Conservation (phyloP, 2,888 invertebrate genomes). For the Atrina japonica region DNA sequence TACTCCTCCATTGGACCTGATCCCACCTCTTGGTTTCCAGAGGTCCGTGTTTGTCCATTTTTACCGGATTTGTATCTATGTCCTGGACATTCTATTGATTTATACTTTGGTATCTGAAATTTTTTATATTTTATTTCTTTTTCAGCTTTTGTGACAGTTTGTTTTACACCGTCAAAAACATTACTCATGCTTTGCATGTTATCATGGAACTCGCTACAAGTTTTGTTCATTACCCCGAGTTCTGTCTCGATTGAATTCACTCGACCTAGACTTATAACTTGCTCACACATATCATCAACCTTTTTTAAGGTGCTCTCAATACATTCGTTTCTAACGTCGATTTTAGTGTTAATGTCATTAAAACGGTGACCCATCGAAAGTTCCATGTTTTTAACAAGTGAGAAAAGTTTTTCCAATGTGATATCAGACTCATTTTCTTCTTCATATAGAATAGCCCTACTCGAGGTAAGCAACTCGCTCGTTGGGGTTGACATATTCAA, state of each 20-base stretch:
- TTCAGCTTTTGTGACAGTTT: not conserved
- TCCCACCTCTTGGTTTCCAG: no score
- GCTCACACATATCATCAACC: not conserved
- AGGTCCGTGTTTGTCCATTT: no score
- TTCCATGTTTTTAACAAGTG: not conserved
- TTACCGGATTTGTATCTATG: no score
- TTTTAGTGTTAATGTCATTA: not conserved
- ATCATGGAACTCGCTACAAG: not conserved
- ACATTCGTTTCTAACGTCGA: not conserved
- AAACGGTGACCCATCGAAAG: not conserved
- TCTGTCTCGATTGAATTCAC: not conserved
- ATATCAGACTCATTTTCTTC: constrained; percentile 5
- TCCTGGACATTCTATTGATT: no score
- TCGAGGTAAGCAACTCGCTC: not conserved
- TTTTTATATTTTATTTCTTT: not conserved
- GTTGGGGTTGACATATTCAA: no score
- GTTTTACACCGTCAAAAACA: constrained; percentile 10
- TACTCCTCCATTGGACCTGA: no score
- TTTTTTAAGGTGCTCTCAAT: not conserved
- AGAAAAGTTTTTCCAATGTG: not conserved
- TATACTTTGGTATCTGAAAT: no score
- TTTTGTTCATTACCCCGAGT: not conserved
- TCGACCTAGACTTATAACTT: not conserved
- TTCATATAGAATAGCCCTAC: not conserved
- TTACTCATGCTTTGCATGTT: constrained; percentile 4